phyloP scores from a whole-genome alignment of 92 coral and sea anemone genomes.

The Blastomussa wellsi region DNA sequence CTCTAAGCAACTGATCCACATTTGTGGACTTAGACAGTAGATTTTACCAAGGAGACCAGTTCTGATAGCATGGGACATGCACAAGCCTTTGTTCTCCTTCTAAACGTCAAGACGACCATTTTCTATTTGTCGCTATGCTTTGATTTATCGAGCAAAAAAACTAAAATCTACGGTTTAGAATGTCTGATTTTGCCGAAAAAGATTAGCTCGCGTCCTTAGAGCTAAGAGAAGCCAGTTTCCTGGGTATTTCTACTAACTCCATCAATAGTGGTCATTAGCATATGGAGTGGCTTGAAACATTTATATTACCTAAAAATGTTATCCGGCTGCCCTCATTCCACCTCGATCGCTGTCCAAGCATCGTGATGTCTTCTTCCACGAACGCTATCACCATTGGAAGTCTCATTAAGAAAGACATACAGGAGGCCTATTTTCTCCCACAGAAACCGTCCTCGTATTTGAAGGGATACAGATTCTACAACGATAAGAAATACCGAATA shows the following conservation, averaged over 20 bases:
- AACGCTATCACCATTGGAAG: constrained; percentile 23
- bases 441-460: constrained; percentile 33
- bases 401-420: constrained; percentile 38
- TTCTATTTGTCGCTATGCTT: no score
- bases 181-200: no score
- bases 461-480: constrained; percentile 50
- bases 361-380: neutral
- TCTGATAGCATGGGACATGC: no score
- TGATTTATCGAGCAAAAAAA: no score
- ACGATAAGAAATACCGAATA: constrained; percentile 58
- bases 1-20: no score
- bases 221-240: no score
- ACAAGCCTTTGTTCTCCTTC: no score
- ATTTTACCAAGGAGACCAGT: no score
- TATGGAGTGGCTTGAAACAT: neutral
- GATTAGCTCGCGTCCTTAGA: no score
- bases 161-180: no score
- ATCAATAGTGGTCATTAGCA: neutral
- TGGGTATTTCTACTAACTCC: neutral
- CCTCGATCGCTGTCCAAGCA: neutral
- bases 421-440: constrained; percentile 30
- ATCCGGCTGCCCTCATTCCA: neutral
- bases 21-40: no score
- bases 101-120: no score
- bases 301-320: neutral